A percentile compares a stretch with the other conserved stretches of the same genome.
phyloP scores from a whole-genome alignment of 1,140 invertebrate genomes.

The Glossosoma conforme region DNA sequence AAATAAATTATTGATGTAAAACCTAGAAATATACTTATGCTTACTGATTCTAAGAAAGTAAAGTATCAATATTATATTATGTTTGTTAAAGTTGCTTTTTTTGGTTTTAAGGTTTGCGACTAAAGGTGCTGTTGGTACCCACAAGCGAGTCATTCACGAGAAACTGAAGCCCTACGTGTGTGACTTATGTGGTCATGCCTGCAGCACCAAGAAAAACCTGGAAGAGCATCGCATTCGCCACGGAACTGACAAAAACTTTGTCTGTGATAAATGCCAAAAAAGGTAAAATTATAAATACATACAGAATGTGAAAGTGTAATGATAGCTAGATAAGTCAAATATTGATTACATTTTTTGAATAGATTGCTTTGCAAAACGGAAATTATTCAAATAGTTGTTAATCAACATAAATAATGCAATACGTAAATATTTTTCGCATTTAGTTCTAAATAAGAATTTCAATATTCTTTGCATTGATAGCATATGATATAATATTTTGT shows the following conservation, averaged over 20 bases:
- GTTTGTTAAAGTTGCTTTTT: not conserved
- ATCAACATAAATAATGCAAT: too few species aligned
- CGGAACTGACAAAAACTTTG: constrained; percentile 44
- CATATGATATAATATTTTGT: not conserved
- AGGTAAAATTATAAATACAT: too few species aligned
- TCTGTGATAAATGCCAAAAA: constrained; percentile 43
- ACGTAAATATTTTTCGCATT: too few species aligned
- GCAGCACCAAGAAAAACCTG: constrained; percentile 19
- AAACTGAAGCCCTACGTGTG: constrained; percentile 26
- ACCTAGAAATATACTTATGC: too few species aligned
- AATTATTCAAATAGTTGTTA: too few species aligned
- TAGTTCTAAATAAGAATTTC: too few species aligned
- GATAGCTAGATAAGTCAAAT: too few species aligned
- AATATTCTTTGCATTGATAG: not conserved
- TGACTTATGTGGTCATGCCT: constrained; percentile 24
- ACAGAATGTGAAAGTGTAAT: not conserved
- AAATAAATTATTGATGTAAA: too few species aligned
- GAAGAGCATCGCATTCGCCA: constrained; percentile 36
- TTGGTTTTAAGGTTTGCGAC: constrained; percentile 40
- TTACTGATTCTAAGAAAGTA: too few species aligned
- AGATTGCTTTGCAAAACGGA: too few species aligned
- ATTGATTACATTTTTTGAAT: too few species aligned
- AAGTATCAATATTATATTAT: too few species aligned
- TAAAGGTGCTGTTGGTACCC: constrained; percentile 40
- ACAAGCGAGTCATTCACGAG: constrained; percentile 34